Evolutionary conservation across 2,888 invertebrate species (phyloP).

Genomic region (Netelia inedita): DNA sequence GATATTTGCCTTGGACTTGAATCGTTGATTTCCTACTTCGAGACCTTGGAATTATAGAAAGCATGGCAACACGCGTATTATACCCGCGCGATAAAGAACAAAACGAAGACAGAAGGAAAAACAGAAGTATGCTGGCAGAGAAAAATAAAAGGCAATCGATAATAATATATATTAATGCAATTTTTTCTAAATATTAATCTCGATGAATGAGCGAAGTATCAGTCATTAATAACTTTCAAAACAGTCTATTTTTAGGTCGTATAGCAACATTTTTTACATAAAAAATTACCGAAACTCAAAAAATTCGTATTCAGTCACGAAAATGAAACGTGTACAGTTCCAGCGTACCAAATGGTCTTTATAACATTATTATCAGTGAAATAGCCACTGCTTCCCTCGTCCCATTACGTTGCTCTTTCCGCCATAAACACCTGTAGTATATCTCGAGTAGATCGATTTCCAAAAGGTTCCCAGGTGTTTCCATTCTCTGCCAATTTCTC

Average conservation of each 20-base stretch:
- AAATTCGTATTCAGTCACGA: neutral
- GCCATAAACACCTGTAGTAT: conserved; percentile 5
- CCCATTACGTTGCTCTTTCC: neutral
- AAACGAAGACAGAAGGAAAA: conserved; percentile 2
- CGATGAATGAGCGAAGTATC: conserved; percentile 41
- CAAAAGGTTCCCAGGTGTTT: conserved; percentile 34
- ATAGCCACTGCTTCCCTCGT: neutral
- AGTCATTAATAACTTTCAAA: neutral
- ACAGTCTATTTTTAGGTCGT: neutral
- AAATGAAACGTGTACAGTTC: neutral
- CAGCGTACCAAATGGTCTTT: neutral
- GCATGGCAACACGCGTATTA: conserved; percentile 22
- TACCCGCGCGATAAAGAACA: neutral
- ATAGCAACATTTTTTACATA: neutral
- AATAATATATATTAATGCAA: conserved; percentile 46
- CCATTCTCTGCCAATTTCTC: conserved; percentile 44
- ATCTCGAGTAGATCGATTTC: conserved; percentile 40
- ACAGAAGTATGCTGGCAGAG: neutral
- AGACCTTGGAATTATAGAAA: conserved; percentile 56
- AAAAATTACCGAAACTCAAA: conserved; percentile 6
- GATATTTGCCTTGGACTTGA: conserved; percentile 66
- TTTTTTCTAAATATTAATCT: conserved; percentile 39
- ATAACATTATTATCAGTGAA: neutral
- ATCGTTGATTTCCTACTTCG: conserved; percentile 30
- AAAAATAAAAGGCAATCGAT: conserved; percentile 44